A percentile compares a stretch with the other conserved stretches of the same genome.
phyloP scores from a whole-genome alignment of 2,888 invertebrate genomes.

The Orgyia antiqua region DNA sequence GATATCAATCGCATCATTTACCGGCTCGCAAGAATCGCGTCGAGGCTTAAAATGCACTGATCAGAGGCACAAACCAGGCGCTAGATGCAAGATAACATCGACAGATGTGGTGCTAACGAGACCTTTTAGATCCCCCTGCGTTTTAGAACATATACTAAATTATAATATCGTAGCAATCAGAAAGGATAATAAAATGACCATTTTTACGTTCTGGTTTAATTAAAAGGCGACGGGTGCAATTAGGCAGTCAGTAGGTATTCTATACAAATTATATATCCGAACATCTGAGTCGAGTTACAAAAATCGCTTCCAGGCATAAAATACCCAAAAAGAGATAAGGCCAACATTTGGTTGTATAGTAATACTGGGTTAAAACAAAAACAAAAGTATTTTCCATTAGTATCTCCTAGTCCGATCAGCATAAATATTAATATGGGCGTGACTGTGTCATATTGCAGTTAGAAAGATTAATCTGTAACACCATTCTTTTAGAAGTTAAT shows the following conservation, averaged over 20 bases:
- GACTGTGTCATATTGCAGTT: conserved; percentile 50
- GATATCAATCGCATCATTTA: conserved; percentile 54
- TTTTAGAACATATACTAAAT: not conserved
- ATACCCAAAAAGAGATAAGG: conserved; percentile 12
- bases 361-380: conserved; percentile 25
- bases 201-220: too few relatives aligned
- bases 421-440: conserved; percentile 66
- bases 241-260: too few relatives aligned
- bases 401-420: conserved; percentile 49
- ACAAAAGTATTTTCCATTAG: conserved; percentile 28
- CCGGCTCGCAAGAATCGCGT: conserved; percentile 43
- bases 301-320: conserved; percentile 19
- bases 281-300: too few relatives aligned
- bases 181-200: too few relatives aligned
- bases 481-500: conserved; percentile 33
- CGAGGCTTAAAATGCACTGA: conserved; percentile 36
- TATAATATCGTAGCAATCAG: not conserved
- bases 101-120: conserved; percentile 25
- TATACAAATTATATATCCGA: too few relatives aligned
- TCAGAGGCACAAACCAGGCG: conserved; percentile 30
- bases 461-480: conserved; percentile 40
- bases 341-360: conserved; percentile 18
- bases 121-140: conserved; percentile 6
- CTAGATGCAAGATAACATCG: conserved; percentile 41
- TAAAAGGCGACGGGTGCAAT: too few relatives aligned